A percentile compares a stretch with the other conserved stretches of the same genome.
phyloP scores from a whole-genome alignment of 2,888 invertebrate species.

The Griposia aprilina region DNA sequence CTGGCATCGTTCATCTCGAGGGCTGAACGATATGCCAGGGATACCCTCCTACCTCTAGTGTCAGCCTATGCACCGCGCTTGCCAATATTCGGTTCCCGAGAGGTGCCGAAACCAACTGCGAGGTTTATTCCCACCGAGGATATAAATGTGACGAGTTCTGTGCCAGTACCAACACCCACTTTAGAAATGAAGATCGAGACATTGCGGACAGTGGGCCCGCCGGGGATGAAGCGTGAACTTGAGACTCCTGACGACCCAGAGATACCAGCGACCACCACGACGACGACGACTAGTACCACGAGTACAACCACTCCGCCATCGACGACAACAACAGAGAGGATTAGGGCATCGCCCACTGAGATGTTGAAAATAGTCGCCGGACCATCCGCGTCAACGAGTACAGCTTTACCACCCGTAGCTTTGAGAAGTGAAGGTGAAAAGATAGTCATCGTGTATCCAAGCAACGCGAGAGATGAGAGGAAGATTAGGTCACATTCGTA shows the following conservation, averaged over 20 bases:
- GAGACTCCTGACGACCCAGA: constrained; percentile 86
- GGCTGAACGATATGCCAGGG: constrained; percentile 95
- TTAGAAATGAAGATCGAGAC: constrained; percentile 89
- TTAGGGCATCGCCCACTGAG: constrained; percentile 82
- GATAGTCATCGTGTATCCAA: constrained; percentile 89
- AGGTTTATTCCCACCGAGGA: constrained; percentile 92
- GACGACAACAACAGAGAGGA: constrained; percentile 77
- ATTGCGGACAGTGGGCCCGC: constrained; percentile 85
- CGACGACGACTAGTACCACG: constrained; percentile 76
- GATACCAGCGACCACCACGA: constrained; percentile 76
- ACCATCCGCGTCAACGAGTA: constrained; percentile 82
- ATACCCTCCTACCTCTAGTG: constrained; percentile 94
- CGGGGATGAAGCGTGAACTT: constrained; percentile 82
- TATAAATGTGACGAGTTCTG: constrained; percentile 80
- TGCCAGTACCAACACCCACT: constrained; percentile 86
- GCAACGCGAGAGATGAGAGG: constrained; percentile 86
- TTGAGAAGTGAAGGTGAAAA: constrained; percentile 85
- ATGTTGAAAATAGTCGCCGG: constrained; percentile 83
- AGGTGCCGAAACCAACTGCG: constrained; percentile 87
- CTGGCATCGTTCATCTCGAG: constrained; percentile 95
- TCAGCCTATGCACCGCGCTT: constrained; percentile 95
- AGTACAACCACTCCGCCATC: constrained; percentile 70
- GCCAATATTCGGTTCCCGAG: constrained; percentile 90
- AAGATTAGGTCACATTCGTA: constrained; percentile 88
- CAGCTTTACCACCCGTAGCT: constrained; percentile 86